Base-by-base conservation (phyloP, 2,888 invertebrate species). In the Aspidapion aeneum region DNA sequence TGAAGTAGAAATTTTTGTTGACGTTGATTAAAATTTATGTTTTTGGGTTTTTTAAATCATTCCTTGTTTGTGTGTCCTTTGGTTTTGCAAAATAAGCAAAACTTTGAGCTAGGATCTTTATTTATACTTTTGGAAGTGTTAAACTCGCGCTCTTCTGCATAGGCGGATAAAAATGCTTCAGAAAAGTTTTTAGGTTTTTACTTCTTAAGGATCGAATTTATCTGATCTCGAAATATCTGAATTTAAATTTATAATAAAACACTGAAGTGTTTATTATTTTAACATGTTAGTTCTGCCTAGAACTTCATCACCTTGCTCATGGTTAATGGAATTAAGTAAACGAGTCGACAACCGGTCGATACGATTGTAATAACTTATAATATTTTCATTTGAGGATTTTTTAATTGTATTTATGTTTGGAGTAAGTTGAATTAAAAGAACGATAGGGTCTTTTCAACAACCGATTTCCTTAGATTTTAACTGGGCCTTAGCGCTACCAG, bases 221-320 rank as follows among this genome's bases (percentile, higher is more conserved):
- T n/a, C n/a, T n/a, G n/a, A n/a, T n/a, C n/a, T n/a, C n/a, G 55
- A 63, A 20, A 60, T 63, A 17, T 63, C 63, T 19, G 60, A 60
- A 1, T 12, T 16, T 48, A 21, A 48, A 60, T 63, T 58, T 18
- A 58, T 55, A 54, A 62, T 64, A 20, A 58, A 64, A 58, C 58
- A 17, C 57, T 63, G 55, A n/a, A n/a, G n/a, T n/a, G n/a, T 18
- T n/a, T 18, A 20, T 55, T 55, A 17, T 55, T 55, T 55, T 2
- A 55, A 18, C 1, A 19, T 55, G n/a, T 55, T 17, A 1, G 48
- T n/a, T n/a, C 48, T 17, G 2, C 21, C 58, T 1, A 18, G 22
- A 49, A n/a, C 9, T 48, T 48, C 49, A 9, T 9, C 9, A 12
- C 16, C 49, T 12, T 48, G 9, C 16, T 48, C 9, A 16, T 12